A percentile compares a stretch with the other conserved stretches of the same genome.
These are phyloP conservation scores for Zaprionus nigranus DNA, from an alignment of 1,140 invertebrate species.

Conservation along the genomic window DNA sequence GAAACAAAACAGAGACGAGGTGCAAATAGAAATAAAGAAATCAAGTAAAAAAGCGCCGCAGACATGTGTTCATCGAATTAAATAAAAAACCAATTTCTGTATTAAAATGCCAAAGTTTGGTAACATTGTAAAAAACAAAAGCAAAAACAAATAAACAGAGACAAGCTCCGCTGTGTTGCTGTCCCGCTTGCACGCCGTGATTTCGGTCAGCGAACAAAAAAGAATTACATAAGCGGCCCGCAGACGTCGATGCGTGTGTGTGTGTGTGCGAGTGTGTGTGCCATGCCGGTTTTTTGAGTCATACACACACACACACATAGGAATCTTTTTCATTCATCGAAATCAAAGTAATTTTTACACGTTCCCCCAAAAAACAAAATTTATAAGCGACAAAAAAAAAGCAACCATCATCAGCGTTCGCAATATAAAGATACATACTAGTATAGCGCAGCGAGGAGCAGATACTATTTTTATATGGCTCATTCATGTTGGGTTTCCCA, in stretches of 20 bases:
- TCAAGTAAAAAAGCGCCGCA: background rate
- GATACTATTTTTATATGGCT: no score
- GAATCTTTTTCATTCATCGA: conserved; percentile 50
- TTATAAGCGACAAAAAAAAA: conserved; percentile 7
- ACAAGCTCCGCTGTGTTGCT: conserved; percentile 46
- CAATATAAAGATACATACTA: no score
- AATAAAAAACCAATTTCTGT: conserved; percentile 55
- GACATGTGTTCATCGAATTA: conserved; percentile 1
- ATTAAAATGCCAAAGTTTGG: conserved; percentile 77
- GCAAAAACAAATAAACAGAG: conserved; percentile 27
- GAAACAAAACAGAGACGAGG: background rate
- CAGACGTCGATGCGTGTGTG: conserved; percentile 12
- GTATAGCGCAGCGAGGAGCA: background rate
- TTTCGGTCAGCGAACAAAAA: conserved; percentile 53
- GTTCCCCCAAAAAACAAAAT: conserved; percentile 25
- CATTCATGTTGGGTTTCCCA: no score
- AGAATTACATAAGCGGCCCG: conserved; percentile 61
- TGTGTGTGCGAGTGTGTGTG: conserved; percentile 37
- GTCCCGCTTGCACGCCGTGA: conserved; percentile 22
- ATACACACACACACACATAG: background rate
- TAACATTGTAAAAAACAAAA: conserved; percentile 43
- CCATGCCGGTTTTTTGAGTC: conserved; percentile 51
- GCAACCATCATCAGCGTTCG: background rate
- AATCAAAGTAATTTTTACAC: conserved; percentile 49
- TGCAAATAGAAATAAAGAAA: conserved; percentile 8